Evolutionary conservation across 2,797 vertebrate species (phyloP).

Genomic region (Esox masquinongy): DNA sequence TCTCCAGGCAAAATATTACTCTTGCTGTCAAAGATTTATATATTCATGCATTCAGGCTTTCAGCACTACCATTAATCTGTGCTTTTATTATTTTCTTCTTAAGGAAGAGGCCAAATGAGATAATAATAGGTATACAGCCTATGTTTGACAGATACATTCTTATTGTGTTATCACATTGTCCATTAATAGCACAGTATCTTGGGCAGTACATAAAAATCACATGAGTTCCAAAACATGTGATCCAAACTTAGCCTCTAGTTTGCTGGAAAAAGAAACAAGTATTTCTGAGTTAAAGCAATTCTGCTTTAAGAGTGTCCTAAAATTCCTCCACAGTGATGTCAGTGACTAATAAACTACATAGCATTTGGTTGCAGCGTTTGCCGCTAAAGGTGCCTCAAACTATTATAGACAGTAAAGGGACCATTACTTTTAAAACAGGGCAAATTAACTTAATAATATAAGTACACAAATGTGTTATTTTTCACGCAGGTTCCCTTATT

Average conservation of each 20-base stretch:
- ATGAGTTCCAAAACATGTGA: background rate
- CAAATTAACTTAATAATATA: too few relatives aligned
- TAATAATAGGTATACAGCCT: background rate
- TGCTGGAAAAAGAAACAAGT: too few relatives aligned
- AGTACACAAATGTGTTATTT: too few relatives aligned
- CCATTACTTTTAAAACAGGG: too few relatives aligned
- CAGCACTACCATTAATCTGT: conserved; percentile 42
- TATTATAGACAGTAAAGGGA: too few relatives aligned
- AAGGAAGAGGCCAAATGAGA: conserved; percentile 12
- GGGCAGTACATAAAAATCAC: background rate
- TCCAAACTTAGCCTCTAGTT: background rate
- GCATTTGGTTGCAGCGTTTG: too few relatives aligned
- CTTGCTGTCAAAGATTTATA: conserved; percentile 37
- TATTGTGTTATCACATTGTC: background rate
- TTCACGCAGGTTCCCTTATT: too few relatives aligned
- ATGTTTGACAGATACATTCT: background rate
- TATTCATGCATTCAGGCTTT: conserved; percentile 38
- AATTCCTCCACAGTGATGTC: too few relatives aligned
- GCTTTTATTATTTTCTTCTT: conserved; percentile 31
- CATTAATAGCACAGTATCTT: background rate
- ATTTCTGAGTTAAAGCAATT: too few relatives aligned
- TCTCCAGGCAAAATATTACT: conserved; percentile 34
- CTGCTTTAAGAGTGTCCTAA: too few relatives aligned
- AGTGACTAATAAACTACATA: too few relatives aligned
- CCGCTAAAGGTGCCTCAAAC: too few relatives aligned